Evolutionary conservation across 2,888 invertebrate genomes (phyloP), one percentile per base, ranked within the genome.

Genomic region (Esperia sulphurella): DNA sequence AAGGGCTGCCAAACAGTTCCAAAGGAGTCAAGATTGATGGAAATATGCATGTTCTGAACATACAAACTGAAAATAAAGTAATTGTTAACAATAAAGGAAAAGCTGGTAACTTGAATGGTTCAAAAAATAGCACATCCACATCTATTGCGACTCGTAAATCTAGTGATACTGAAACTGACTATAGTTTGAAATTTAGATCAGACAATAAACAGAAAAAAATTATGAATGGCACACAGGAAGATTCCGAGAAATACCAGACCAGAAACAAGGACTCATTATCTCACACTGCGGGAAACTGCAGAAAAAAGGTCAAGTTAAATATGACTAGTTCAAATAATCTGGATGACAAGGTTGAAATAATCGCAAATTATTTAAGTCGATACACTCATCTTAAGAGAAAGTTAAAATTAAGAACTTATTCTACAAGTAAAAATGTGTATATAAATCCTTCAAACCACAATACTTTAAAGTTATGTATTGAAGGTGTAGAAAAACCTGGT

Each of bases 401-500:
- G 29, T 41, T 38, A 35, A 38, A 13, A 35, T 46, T 46, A 1
- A 50, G 28, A 43, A 7, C n/a, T 35, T n/a, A 35, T n/a, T n/a
- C 5, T 42, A 45, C 43, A 41, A n/a, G 9, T 39, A 28, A 28
- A 48, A 37, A 21, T 33, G 8, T 30, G 38, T 35, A 6, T 35
- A 43, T 14, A 8, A 51, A 41, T 40, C 45, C 35, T 45, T 14
- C 45, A 47, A 28, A 53, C 55, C 53, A 13, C 10, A 61, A 51
- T 29, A 62, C 53, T 30, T 8, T 46, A 3, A 83, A 83, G 62
- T 61, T 77, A 51, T 72, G 65, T 58, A 71, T 75, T 49, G 80
- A 83, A 62, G 83, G 82, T 38, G 80, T 81, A 8, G 84, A 84
- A 67, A 82, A 82, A 55, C 84, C 85, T 48, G 86, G 83, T 68